Evolutionary conservation across 2,797 vertebrate genomes (phyloP).

Genomic region (Centroberyx gerrardi): DNA sequence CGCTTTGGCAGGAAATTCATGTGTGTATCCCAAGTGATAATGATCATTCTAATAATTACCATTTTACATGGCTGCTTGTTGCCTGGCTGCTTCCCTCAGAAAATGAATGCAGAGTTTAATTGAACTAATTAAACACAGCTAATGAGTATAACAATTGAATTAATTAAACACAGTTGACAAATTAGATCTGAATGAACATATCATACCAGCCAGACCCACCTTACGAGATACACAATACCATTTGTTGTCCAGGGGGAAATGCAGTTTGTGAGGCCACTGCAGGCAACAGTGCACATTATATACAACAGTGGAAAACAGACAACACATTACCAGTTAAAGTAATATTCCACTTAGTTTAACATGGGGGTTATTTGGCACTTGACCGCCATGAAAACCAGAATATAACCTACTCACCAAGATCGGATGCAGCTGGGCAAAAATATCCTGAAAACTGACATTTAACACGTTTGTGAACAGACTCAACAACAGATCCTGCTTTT

Average conservation of each 20-base stretch:
- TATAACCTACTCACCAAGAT: no score
- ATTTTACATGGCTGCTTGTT: conserved; percentile 47
- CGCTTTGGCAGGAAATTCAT: conserved; percentile 38
- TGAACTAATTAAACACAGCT: conserved; percentile 72
- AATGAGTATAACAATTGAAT: conserved; percentile 72
- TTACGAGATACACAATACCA: conserved; percentile 29
- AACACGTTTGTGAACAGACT: no score
- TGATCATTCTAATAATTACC: conserved; percentile 52
- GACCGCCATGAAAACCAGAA: no score
- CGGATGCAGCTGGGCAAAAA: no score
- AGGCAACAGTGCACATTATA: conserved; percentile 14
- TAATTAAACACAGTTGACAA: conserved; percentile 73
- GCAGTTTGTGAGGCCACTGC: conserved; percentile 3
- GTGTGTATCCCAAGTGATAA: conserved; percentile 53
- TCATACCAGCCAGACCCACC: conserved; percentile 54
- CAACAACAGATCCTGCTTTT: no score
- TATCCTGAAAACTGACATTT: no score
- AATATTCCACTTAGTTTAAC: no score
- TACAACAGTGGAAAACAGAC: no score
- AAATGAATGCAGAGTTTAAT: conserved; percentile 67
- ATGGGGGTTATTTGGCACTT: no score
- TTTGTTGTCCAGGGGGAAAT: conserved; percentile 39
- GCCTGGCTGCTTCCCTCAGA: conserved; percentile 39
- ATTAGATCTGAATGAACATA: conserved; percentile 73
- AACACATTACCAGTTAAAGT: background rate